phyloP scores from a whole-genome alignment of 1,140 invertebrate genomes.

The Drosophila kurseongensis region DNA sequence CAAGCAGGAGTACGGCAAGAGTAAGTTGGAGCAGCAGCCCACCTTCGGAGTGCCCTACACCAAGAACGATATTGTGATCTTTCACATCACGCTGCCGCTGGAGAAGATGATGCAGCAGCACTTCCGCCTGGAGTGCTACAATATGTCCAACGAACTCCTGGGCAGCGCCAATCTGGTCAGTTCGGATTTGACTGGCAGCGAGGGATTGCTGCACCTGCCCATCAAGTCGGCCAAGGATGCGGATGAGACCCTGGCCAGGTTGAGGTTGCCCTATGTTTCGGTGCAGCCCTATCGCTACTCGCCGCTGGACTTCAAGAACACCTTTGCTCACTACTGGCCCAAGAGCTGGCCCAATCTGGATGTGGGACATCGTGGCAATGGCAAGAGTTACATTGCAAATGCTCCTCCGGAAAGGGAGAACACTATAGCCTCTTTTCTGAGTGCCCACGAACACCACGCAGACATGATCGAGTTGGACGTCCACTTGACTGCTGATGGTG shows the following conservation, averaged over 20 bases:
- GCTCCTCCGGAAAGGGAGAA: slow-evolving; percentile 95
- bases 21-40: slow-evolving; percentile 65
- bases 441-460: slow-evolving; percentile 93
- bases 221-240: slow-evolving; percentile 88
- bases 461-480: slow-evolving; percentile 99
- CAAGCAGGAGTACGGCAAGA: slow-evolving; percentile 71
- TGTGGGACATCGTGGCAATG: slow-evolving; percentile 96
- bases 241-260: slow-evolving; percentile 87
- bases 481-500: slow-evolving; percentile 95
- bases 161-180: slow-evolving; percentile 92
- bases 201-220: slow-evolving; percentile 91
- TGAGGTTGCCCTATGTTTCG: slow-evolving; percentile 87
- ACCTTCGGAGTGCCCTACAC: slow-evolving; percentile 66
- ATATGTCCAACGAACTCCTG: slow-evolving; percentile 85
- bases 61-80: slow-evolving; percentile 73
- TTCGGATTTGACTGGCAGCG: slow-evolving; percentile 86
- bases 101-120: slow-evolving; percentile 45
- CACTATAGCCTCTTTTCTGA: slow-evolving; percentile 95
- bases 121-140: slow-evolving; percentile 70
- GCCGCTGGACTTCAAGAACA: slow-evolving; percentile 91
- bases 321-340: slow-evolving; percentile 94
- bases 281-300: slow-evolving; percentile 90
- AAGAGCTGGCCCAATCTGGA: slow-evolving; percentile 92
- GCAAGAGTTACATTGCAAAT: slow-evolving; percentile 87
- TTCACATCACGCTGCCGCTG: slow-evolving; percentile 86